Evolutionary conservation across 2,888 invertebrate genomes (phyloP).

Genomic region (Baronia brevicornis): DNA sequence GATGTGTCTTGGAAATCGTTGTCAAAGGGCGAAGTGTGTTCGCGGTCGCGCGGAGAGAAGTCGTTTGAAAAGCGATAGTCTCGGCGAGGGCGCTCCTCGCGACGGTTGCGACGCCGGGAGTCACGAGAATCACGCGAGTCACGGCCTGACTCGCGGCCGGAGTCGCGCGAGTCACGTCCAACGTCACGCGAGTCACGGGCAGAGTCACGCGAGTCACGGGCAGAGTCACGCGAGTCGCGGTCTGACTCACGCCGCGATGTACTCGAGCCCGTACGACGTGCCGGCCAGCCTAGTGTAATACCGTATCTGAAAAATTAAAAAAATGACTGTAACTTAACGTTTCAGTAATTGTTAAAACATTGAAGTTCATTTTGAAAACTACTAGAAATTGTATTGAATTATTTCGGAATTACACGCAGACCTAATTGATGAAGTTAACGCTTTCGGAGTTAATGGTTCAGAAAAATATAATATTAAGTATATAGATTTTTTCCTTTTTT

Average conservation of each 20-base stretch:
- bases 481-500: too few relatives aligned
- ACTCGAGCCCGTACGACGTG: conserved; percentile 33
- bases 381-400: too few relatives aligned
- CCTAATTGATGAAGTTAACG: too few relatives aligned
- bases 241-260: conserved; percentile 21
- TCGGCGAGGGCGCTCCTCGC: conserved; percentile 25
- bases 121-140: conserved; percentile 45
- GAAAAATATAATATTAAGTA: too few relatives aligned
- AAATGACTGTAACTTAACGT: too few relatives aligned
- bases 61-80: conserved; percentile 77
- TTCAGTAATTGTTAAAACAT: too few relatives aligned
- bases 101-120: conserved; percentile 26
- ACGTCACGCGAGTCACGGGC: conserved; percentile 28
- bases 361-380: too few relatives aligned
- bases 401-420: too few relatives aligned
- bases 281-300: conserved; percentile 53
- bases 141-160: conserved; percentile 40
- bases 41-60: conserved; percentile 72
- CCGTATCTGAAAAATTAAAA: conserved; percentile 46
- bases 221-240: conserved; percentile 34
- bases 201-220: conserved; percentile 32
- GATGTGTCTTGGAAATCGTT: conserved; percentile 74
- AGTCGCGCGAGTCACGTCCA: conserved; percentile 49
- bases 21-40: conserved; percentile 76
- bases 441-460: too few relatives aligned